Evolutionary conservation across 2,113 vertebrate genomes (phyloP).

Genomic region (Haemorhous mexicanus): DNA sequence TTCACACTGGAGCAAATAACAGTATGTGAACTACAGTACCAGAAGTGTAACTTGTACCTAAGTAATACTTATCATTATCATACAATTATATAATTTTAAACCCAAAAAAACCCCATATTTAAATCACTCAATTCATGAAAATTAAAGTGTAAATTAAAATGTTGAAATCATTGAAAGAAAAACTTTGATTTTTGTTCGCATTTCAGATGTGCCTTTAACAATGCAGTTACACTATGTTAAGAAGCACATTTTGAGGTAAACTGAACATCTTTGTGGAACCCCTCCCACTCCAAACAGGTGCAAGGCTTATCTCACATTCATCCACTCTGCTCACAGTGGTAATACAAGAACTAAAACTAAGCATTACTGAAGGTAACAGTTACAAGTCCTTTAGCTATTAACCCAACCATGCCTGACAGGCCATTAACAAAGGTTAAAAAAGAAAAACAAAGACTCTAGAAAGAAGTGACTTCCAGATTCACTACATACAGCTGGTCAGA

Average conservation of each 20-base stretch:
- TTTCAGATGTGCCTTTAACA: not conserved
- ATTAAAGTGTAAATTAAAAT: not conserved
- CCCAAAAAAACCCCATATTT: not conserved
- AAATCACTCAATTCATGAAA: not conserved
- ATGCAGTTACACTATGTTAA: rapidly evolving
- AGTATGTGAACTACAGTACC: not conserved
- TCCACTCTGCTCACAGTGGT: not conserved
- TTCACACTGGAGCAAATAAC: not conserved
- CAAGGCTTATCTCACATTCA: not conserved
- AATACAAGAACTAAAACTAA: not conserved
- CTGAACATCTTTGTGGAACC: not conserved
- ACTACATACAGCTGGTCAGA: not conserved
- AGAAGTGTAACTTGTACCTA: not conserved
- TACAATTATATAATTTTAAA: not conserved
- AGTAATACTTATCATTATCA: not conserved
- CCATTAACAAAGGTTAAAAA: not conserved
- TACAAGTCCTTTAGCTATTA: not conserved
- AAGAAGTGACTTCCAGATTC: not conserved
- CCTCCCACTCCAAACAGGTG: not conserved
- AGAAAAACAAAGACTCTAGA: not conserved
- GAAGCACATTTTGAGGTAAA: not conserved
- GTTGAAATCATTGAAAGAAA: not conserved
- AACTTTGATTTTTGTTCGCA: not conserved
- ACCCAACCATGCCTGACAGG: not conserved
- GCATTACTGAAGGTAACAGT: not conserved